phyloP scores from a whole-genome alignment of 92 coral and sea anemone genomes.

The Paragorgia papillata region DNA sequence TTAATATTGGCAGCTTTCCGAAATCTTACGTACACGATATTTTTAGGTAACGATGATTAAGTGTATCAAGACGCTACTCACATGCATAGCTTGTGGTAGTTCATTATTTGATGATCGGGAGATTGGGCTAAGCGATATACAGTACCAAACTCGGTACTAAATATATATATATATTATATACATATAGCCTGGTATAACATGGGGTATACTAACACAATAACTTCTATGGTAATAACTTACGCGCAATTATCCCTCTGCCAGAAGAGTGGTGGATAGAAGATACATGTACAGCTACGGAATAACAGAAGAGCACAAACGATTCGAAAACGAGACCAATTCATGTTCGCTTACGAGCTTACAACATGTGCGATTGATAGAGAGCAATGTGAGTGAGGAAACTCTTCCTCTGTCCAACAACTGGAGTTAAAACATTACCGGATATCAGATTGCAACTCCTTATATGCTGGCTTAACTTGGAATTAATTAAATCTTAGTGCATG shows the following conservation, averaged over 20 bases:
- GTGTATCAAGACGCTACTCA: not conserved
- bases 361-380: not conserved
- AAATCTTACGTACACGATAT: too few relatives aligned
- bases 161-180: not conserved
- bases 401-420: not conserved
- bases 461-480: not conserved
- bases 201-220: too few relatives aligned
- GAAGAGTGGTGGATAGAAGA: conserved; percentile 24
- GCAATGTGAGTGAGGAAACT: too few relatives aligned
- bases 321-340: not conserved
- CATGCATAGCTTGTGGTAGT: not conserved
- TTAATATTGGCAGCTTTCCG: too few relatives aligned
- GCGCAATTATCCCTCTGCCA: conserved; percentile 38
- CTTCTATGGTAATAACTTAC: conserved; percentile 10
- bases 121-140: too few relatives aligned
- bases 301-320: not conserved
- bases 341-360: not conserved
- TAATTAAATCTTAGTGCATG: too few relatives aligned
- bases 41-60: too few relatives aligned
- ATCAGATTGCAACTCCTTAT: not conserved
- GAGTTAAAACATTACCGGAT: not conserved
- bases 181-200: too few relatives aligned
- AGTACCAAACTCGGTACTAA: not conserved
- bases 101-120: not conserved
- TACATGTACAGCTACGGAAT: not conserved